A percentile compares a stretch with the other conserved stretches of the same genome.
phyloP scores from a whole-genome alignment of 2,888 invertebrate species.

The Myathropa florea region DNA sequence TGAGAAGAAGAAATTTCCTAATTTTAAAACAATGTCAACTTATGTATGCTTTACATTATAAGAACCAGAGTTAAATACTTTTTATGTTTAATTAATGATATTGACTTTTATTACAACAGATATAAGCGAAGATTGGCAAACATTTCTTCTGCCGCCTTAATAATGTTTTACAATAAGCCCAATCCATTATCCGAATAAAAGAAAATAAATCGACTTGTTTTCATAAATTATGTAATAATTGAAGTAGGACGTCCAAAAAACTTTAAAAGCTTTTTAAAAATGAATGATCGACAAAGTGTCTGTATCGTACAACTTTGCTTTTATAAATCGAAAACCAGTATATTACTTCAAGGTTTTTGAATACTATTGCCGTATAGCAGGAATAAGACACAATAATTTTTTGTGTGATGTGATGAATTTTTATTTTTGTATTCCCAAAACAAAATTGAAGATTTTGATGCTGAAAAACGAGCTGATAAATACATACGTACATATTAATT shows the following conservation, averaged over 20 bases:
- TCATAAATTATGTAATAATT: no score
- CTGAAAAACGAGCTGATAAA: neutral
- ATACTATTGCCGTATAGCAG: neutral
- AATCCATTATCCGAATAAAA: no score
- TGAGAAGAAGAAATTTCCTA: neutral
- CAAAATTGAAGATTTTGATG: neutral
- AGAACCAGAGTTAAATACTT: neutral
- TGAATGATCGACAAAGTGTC: no score
- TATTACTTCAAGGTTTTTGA: neutral
- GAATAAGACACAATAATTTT: neutral
- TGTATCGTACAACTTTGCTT: neutral
- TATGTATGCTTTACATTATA: neutral
- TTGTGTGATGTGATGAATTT: neutral
- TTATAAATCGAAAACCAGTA: neutral
- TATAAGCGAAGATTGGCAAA: no score
- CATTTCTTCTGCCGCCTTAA: no score
- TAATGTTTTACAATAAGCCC: no score
- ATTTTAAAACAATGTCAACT: neutral
- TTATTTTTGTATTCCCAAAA: neutral
- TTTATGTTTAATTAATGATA: no score
- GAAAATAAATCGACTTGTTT: no score
- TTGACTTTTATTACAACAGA: no score
- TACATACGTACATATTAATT: constrained; percentile 6
- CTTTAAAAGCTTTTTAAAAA: no score
- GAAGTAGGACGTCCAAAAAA: no score